Conservation (phyloP, 2,113 vertebrate genomes). For the Narcine bancroftii region DNA sequence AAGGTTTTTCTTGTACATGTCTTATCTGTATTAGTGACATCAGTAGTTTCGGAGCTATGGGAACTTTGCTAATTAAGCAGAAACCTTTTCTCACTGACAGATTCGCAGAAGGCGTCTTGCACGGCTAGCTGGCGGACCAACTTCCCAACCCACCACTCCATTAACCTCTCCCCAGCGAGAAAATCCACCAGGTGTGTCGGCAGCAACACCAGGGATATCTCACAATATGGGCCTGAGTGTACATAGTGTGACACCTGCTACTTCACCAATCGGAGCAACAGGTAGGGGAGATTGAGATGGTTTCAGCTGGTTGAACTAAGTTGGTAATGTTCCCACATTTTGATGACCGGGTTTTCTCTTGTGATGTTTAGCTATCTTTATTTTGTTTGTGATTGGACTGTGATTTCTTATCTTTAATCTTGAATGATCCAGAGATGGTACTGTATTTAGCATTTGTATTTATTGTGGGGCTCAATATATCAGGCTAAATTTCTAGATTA, state of each 20-base stretch:
- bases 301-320: neutral
- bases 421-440: neutral
- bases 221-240: slow-evolving; percentile 79
- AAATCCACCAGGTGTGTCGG: slow-evolving; percentile 81
- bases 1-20: neutral
- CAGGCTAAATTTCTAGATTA: no score
- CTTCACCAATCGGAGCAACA: slow-evolving; percentile 88
- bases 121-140: slow-evolving; percentile 81
- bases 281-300: slow-evolving; percentile 56
- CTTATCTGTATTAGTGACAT: neutral
- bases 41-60: neutral
- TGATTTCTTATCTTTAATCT: neutral
- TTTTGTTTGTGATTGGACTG: neutral
- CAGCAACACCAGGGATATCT: slow-evolving; percentile 69
- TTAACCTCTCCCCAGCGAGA: slow-evolving; percentile 94
- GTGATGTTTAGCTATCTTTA: no score
- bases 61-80: neutral
- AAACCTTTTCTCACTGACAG: slow-evolving; percentile 47
- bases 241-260: slow-evolving; percentile 88
- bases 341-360: neutral
- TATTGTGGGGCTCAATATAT: neutral
- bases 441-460: neutral
- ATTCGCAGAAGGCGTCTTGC: slow-evolving; percentile 89
- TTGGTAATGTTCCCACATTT: neutral
- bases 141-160: slow-evolving; percentile 78